Conservation (phyloP, 2,888 invertebrate genomes). For the Drosophila neonasuta region DNA sequence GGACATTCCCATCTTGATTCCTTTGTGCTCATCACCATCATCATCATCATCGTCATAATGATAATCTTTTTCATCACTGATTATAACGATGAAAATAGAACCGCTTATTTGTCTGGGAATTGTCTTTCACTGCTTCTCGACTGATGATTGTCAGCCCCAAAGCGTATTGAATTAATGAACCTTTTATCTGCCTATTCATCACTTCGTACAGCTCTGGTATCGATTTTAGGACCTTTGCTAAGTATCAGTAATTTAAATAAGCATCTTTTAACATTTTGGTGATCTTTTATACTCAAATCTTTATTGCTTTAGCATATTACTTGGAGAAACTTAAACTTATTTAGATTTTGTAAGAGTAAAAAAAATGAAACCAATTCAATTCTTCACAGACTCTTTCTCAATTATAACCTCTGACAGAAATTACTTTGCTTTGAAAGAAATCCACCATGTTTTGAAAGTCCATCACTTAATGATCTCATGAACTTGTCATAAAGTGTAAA, state of each 20-base stretch:
- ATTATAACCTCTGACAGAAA: neutral
- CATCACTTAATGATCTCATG: neutral
- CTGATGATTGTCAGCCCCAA: slow-evolving; percentile 49
- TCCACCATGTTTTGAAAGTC: neutral
- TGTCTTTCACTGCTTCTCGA: slow-evolving; percentile 32
- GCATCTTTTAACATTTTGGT: neutral
- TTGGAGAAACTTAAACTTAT: neutral
- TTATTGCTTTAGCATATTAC: neutral
- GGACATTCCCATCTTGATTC: slow-evolving; percentile 24
- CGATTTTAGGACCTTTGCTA: slow-evolving; percentile 4
- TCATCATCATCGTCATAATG: slow-evolving; percentile 25
- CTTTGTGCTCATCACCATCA: slow-evolving; percentile 1
- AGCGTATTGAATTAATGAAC: slow-evolving; percentile 65
- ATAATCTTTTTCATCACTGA: slow-evolving; percentile 48
- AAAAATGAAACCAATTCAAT: slow-evolving; percentile 5
- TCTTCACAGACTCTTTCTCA: neutral
- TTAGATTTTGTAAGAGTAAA: neutral
- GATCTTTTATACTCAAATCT: neutral
- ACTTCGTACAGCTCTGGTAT: neutral
- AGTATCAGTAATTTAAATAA: neutral
- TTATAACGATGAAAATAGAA: slow-evolving; percentile 57
- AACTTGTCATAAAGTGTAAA: neutral
- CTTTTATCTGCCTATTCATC: slow-evolving; percentile 36
- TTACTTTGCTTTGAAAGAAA: neutral
- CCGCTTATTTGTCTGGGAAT: slow-evolving; percentile 38